These are phyloP conservation scores for Cryptus viduatorius DNA, from an alignment of 2,888 invertebrate species.

Conservation along the genomic window DNA sequence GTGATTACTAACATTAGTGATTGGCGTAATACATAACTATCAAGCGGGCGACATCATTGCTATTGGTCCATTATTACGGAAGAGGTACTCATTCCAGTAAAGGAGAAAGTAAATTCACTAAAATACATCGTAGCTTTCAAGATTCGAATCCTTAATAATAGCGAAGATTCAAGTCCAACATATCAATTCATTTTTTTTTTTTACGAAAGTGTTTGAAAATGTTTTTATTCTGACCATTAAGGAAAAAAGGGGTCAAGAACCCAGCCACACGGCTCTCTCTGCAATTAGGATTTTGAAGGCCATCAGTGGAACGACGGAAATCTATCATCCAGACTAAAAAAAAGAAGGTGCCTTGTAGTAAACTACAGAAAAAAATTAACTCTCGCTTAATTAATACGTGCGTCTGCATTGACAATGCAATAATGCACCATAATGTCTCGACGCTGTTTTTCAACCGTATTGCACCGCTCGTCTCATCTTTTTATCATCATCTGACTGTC, in stretches of 20 bases:
- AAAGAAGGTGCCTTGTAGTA: neutral
- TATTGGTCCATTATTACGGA: no score
- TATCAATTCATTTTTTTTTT: no score
- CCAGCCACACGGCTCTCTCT: neutral
- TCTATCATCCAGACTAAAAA: neutral
- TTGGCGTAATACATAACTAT: no score
- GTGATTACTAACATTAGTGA: no score
- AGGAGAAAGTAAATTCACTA: no score
- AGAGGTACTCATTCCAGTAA: no score
- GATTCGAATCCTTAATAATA: no score
- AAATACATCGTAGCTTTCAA: no score
- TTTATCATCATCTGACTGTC: conserved; percentile 29
- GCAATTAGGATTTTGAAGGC: neutral
- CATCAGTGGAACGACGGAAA: neutral
- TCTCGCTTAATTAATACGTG: conserved; percentile 3
- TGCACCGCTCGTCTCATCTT: neutral
- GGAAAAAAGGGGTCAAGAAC: neutral
- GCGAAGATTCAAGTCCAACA: no score
- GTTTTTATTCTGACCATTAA: no score
- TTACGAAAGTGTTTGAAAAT: no score
- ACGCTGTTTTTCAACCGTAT: conserved; percentile 26
- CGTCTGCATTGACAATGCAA: conserved; percentile 29
- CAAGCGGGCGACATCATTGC: no score
- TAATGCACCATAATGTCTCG: conserved; percentile 28
- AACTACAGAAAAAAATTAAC: neutral